A percentile compares a stretch with the other conserved stretches of the same genome.
phyloP scores from a whole-genome alignment of 2,888 invertebrate species.

The Drosophila falleni region DNA sequence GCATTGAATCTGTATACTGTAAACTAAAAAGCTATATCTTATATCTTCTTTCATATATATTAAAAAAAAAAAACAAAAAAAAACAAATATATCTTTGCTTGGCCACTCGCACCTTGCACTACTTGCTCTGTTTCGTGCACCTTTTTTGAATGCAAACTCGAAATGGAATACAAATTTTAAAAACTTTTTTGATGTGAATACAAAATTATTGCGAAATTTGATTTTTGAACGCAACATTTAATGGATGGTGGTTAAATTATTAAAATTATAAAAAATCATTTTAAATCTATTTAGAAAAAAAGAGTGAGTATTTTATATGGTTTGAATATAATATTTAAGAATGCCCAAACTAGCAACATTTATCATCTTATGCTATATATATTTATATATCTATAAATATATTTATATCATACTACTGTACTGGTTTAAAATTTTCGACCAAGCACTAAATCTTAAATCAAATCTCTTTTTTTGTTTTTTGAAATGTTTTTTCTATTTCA shows the following conservation, averaged over 20 bases:
- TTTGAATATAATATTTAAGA: constrained; percentile 80
- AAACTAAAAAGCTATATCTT: constrained; percentile 80
- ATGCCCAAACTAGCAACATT: constrained; percentile 71
- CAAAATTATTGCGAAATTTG: constrained; percentile 79
- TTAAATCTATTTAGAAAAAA: constrained; percentile 84
- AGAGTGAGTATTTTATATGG: constrained; percentile 85
- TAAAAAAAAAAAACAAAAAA: constrained; percentile 39
- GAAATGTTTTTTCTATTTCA: constrained; percentile 76
- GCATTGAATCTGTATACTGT: constrained; percentile 76
- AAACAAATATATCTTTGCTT: constrained; percentile 78
- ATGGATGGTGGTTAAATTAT: constrained; percentile 75
- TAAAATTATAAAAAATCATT: constrained; percentile 61
- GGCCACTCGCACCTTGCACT: constrained; percentile 82
- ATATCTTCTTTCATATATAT: constrained; percentile 80
- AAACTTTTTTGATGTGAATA: constrained; percentile 80
- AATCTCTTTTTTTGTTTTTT: constrained; percentile 66
- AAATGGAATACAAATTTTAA: constrained; percentile 76
- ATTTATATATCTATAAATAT: constrained; percentile 36
- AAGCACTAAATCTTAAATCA: constrained; percentile 57
- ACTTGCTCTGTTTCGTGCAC: constrained; percentile 82
- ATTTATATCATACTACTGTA: constrained; percentile 36
- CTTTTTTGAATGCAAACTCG: constrained; percentile 81
- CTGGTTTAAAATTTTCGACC: constrained; percentile 65
- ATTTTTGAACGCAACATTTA: constrained; percentile 81
- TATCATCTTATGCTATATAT: constrained; percentile 32